Evolutionary conservation across 2,888 invertebrate genomes (phyloP).

Genomic region (Drosophila siamana): DNA sequence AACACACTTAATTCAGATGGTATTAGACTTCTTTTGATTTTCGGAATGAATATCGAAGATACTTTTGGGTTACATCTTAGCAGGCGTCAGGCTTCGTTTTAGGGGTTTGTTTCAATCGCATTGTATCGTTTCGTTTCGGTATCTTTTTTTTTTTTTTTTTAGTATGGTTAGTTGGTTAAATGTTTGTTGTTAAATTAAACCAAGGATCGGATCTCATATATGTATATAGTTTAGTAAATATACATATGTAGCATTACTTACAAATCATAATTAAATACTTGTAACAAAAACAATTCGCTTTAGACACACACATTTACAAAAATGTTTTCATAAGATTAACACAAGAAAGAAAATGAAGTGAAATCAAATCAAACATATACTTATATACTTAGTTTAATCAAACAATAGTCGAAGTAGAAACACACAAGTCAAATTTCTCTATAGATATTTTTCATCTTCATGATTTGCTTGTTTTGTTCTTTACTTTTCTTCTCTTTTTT

Average conservation of each 20-base stretch:
- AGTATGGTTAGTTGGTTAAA: constrained; percentile 77
- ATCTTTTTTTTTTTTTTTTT: constrained; percentile 43
- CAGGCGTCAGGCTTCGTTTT: constrained; percentile 47
- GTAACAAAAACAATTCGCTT: constrained; percentile 48
- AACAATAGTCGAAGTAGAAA: constrained; percentile 42
- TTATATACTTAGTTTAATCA: constrained; percentile 38
- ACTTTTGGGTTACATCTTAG: constrained; percentile 40
- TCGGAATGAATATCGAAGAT: constrained; percentile 19
- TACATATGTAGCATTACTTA: constrained; percentile 43
- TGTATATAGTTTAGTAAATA: constrained; percentile 24
- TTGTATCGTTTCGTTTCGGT: constrained; percentile 44
- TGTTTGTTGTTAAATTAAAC: constrained; percentile 43
- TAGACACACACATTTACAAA: constrained; percentile 68
- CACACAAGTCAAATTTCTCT: constrained; percentile 41
- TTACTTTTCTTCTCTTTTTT: not conserved
- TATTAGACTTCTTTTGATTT: constrained; percentile 4
- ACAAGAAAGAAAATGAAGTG: constrained; percentile 38
- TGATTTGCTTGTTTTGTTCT: constrained; percentile 1
- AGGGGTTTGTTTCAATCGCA: constrained; percentile 15
- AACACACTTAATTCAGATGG: constrained; percentile 72
- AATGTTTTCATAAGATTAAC: constrained; percentile 17
- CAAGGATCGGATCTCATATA: constrained; percentile 35
- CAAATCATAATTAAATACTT: constrained; percentile 44
- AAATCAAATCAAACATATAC: constrained; percentile 20
- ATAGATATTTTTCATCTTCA: constrained; percentile 25